Conservation (phyloP, 2,797 vertebrate species). For the Notamacropus eugenii region DNA sequence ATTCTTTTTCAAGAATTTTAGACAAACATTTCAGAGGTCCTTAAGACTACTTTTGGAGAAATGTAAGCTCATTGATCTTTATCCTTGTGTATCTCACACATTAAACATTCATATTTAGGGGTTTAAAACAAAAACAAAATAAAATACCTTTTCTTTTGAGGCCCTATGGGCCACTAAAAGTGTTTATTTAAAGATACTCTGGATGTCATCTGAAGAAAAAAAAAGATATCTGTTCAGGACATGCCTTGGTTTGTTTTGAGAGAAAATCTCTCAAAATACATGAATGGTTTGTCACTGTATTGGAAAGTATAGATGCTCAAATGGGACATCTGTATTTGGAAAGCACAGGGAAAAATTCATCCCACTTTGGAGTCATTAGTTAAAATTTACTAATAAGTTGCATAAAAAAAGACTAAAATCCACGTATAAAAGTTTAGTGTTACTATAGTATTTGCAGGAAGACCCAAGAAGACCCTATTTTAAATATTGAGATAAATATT, state of each 20-base stretch:
- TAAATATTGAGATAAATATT: conserved; percentile 4
- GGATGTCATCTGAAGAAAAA: conserved; percentile 39
- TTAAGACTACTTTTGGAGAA: conserved; percentile 39
- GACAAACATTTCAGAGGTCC: conserved; percentile 13
- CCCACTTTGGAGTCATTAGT: conserved; percentile 38
- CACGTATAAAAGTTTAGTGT: background rate
- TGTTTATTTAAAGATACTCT: conserved; percentile 56
- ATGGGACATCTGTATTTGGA: conserved; percentile 8
- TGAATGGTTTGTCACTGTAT: conserved; percentile 46
- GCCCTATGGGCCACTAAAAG: conserved; percentile 40
- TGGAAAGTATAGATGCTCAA: conserved; percentile 14
- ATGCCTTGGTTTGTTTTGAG: conserved; percentile 46
- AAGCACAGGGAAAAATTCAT: conserved; percentile 12
- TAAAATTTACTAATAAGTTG: conserved; percentile 31
- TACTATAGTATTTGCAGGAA: conserved; percentile 8
- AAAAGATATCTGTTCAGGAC: conserved; percentile 63
- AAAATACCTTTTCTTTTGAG: conserved; percentile 5
- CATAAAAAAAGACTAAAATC: background rate
- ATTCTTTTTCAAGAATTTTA: conserved; percentile 17
- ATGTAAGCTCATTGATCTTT: conserved; percentile 42
- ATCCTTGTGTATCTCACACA: conserved; percentile 54
- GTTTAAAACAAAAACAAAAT: conserved; percentile 48
- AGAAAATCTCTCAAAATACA: conserved; percentile 48
- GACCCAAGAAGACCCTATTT: background rate
- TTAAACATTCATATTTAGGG: conserved; percentile 39